A percentile compares a stretch with the other conserved stretches of the same genome.
Conservation (phyloP, 2,888 invertebrate species). For the Heliconius aoede region DNA sequence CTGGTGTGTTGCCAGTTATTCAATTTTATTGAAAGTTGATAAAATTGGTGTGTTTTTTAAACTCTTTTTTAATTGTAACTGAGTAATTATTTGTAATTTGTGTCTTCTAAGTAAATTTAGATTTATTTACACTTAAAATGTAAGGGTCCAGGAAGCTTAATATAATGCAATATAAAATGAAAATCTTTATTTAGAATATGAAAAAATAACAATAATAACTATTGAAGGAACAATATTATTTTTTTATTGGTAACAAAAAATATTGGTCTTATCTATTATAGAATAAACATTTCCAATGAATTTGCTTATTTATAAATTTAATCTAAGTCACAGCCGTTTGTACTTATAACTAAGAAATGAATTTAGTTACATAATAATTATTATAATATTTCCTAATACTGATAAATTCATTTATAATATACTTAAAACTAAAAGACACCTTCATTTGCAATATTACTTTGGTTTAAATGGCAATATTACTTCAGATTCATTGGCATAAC, state of each 20-base stretch:
- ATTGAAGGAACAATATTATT: conserved; percentile 27
- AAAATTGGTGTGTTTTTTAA: neutral
- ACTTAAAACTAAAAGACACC: conserved; percentile 17
- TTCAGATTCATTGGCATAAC: conserved; percentile 22
- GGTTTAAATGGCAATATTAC: conserved; percentile 46
- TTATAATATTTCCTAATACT: conserved; percentile 45
- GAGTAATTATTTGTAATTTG: neutral
- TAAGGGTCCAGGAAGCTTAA: neutral
- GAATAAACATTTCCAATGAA: conserved; percentile 32
- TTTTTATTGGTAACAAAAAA: conserved; percentile 32
- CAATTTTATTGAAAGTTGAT: neutral
- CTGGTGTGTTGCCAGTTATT: neutral
- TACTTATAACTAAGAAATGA: conserved; percentile 19
- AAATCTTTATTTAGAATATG: conserved; percentile 24
- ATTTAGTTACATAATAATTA: conserved; percentile 20
- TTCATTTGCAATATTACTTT: conserved; percentile 43
- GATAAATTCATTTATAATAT: conserved; percentile 41
- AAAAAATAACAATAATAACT: conserved; percentile 24
- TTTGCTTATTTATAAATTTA: conserved; percentile 27
- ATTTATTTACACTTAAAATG: neutral
- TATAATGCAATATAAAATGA: neutral
- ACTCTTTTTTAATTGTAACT: neutral
- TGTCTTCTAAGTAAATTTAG: too few species aligned
- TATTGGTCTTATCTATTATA: neutral
- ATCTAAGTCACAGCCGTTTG: conserved; percentile 50